Base-by-base conservation (phyloP, 2,113 vertebrate species). In the Heterotilapia buettikoferi region DNA sequence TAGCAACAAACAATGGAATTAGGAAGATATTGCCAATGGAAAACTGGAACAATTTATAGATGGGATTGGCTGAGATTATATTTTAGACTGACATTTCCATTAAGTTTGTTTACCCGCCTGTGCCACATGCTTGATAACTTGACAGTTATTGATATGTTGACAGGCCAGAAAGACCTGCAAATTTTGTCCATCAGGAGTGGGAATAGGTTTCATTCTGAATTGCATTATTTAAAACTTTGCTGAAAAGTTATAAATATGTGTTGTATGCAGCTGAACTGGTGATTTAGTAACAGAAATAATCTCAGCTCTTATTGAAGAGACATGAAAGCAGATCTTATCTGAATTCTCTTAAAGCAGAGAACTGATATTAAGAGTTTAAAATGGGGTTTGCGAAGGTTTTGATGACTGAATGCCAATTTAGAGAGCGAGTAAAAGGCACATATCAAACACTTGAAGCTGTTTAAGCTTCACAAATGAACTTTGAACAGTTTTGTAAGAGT, bases 91-190 rank as follows among this genome's bases (percentile, higher is more conserved):
- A 88, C 84, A 91, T 88, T 88, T 93, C 80, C 84, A 92, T 93
- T 89, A 87, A 63, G 86, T 57, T 63, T 94, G 54, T 91, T 91
- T 88, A 80, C 54, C 61, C 85, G 73, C 59, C 24, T 78, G 68
- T 82, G 76, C 59, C 85, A 52, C 57, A 66, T 68, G 53, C 36
- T 84, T 54, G 31, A 73, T 89, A 80, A 90, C 9, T 45, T 90
- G 87, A 89, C 89, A 91, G 88, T 85, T 93, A 87, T 90, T 90
- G 88, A 94, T 86, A 87, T 86, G 92, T 80, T 90, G 91, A 90
- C 88, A 84, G 68, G 57, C 54, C 59, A 82, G 63, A 84, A 71
- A 88, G 71, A 88, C 43, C 78, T 73, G 33, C 29, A 88, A 7
- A 71, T 84, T 54, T 47, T 82, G 83, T 61, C 50, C 57, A 78